A percentile compares a stretch with the other conserved stretches of the same genome.
Evolutionary conservation across 2,797 vertebrate species (phyloP).

Genomic region (Pogoniulus pusillus): DNA sequence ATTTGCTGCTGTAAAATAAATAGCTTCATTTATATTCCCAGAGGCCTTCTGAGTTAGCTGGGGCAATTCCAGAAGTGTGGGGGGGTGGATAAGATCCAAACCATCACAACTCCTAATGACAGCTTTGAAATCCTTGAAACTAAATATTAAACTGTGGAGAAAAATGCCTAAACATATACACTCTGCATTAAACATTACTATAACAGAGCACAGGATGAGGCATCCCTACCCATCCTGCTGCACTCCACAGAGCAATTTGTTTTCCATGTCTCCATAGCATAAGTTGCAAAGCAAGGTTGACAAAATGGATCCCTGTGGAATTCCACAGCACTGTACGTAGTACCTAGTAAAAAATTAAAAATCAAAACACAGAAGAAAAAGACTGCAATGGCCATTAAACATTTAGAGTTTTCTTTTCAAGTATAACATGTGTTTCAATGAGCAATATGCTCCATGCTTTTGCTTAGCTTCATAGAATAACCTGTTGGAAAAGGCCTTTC

Average conservation of each 20-base stretch:
- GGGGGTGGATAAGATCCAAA: too few species aligned
- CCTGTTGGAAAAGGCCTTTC: too few species aligned
- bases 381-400: not conserved
- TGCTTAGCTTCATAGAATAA: too few species aligned
- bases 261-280: constrained; percentile 96
- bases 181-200: not conserved
- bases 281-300: constrained; percentile 92
- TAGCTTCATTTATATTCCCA: too few species aligned
- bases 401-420: not conserved
- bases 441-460: not conserved
- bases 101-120: not conserved
- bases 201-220: not conserved
- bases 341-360: constrained; percentile 73
- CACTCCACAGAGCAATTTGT: constrained; percentile 76
- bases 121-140: not conserved
- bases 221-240: constrained; percentile 81
- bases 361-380: not conserved
- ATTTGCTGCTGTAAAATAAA: too few species aligned
- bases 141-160: not conserved
- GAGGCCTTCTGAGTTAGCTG: too few species aligned
- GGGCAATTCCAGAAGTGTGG: too few species aligned
- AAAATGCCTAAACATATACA: not conserved
- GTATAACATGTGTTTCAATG: not conserved
- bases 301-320: constrained; percentile 91
- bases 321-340: constrained; percentile 86